phyloP scores from a whole-genome alignment of 1,140 invertebrate species.

The Drosophila pseudoobscura region DNA sequence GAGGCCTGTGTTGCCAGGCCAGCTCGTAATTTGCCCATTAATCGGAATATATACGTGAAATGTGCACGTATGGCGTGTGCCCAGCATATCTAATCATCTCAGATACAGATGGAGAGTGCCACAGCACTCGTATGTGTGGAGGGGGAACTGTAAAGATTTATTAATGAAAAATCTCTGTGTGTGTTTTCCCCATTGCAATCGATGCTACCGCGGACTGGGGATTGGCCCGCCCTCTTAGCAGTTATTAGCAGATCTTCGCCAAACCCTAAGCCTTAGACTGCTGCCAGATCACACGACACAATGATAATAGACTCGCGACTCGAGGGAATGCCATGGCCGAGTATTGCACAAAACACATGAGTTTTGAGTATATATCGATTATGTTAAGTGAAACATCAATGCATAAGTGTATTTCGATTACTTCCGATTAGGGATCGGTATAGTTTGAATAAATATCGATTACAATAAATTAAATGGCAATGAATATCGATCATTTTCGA shows the following conservation, averaged over 20 bases:
- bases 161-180: constrained; percentile 58
- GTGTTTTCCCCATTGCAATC: neutral
- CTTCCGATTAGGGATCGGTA: too few species aligned
- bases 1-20: constrained; percentile 50
- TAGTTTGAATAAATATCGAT: too few species aligned
- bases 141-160: constrained; percentile 49
- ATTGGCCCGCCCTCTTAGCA: constrained; percentile 34
- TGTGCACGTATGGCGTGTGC: constrained; percentile 31
- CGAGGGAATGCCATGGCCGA: too few species aligned
- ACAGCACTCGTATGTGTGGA: neutral
- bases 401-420: too few species aligned
- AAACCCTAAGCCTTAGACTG: neutral
- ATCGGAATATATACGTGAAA: constrained; percentile 47
- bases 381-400: too few species aligned
- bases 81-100: constrained; percentile 49
- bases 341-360: too few species aligned
- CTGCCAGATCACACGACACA: too few species aligned
- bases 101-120: neutral
- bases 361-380: too few species aligned
- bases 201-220: constrained; percentile 29
- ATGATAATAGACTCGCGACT: too few species aligned
- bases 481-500: too few species aligned
- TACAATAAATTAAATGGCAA: too few species aligned
- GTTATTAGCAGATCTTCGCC: neutral
- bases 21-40: constrained; percentile 49